Percentiles rank a stretch among this genome's conserved stretches.
These are phyloP conservation scores for Charaxes varanes DNA, from an alignment of 1,140 invertebrate species.

Conservation along the genomic window DNA sequence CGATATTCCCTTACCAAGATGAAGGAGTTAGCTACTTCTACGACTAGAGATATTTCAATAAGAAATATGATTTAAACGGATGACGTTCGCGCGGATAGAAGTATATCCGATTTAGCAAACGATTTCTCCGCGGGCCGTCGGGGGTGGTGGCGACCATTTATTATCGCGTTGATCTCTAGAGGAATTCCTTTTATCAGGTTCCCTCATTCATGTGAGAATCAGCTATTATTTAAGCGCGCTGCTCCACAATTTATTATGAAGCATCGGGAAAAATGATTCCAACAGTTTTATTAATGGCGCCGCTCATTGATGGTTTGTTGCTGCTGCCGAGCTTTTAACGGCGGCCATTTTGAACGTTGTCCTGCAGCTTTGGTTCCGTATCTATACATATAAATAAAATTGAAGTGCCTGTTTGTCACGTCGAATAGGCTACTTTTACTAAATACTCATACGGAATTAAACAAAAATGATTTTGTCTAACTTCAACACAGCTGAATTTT, in stretches of 20 bases:
- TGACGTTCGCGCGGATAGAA: conserved; percentile 4
- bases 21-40: too few relatives aligned
- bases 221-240: conserved; percentile 24
- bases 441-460: too few relatives aligned
- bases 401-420: too few relatives aligned
- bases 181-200: conserved; percentile 52
- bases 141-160: conserved; percentile 34
- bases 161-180: conserved; percentile 47
- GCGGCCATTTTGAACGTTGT: conserved; percentile 4
- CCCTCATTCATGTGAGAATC: conserved; percentile 41
- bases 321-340: conserved; percentile 8
- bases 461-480: too few relatives aligned
- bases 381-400: too few relatives aligned
- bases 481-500: too few relatives aligned
- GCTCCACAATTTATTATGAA: conserved; percentile 39
- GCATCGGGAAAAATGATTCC: conserved; percentile 29
- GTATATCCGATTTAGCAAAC: conserved; percentile 18
- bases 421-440: too few relatives aligned
- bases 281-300: conserved; percentile 31
- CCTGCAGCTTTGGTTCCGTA: too few relatives aligned
- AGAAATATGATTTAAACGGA: not conserved
- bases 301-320: conserved; percentile 16
- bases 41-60: too few relatives aligned
- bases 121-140: conserved; percentile 9
- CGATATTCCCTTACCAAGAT: too few relatives aligned